Base-by-base conservation (phyloP, 2,888 invertebrate species). In the Lymantria monacha region DNA sequence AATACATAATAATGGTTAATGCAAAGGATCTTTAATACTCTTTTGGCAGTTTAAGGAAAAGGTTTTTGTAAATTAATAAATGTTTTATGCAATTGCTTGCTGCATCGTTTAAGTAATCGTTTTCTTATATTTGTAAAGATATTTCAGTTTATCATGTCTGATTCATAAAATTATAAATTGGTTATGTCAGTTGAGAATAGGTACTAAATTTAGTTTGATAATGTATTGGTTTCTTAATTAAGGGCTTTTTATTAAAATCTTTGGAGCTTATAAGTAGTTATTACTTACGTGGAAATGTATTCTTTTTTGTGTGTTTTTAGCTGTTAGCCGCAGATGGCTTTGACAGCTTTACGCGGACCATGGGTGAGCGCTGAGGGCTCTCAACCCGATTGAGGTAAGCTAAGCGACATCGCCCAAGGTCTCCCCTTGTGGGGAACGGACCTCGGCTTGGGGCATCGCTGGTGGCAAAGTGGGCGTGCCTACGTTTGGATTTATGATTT, bases 21-120 rank as follows among this genome's bases (percentile, higher is more conserved):
- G 60, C 51, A 56, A 60, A 63, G 63, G 68, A 73, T 68, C 68
- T 72, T 74, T 70, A 33, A 33, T 33, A 33, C 1, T 22, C 22
- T 56, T 69, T 67, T 47, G 45, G 43, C 38, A 48, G 59, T 66
- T 59, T 66, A 53, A 62, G 66, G 55, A 62, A 54, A 58, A n/a
- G n/a, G n/a, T n/a, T n/a, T n/a, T n/a, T n/a, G n/a, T n/a, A n/a
- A n/a, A n/a, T n/a, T n/a, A n/a, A n/a, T n/a, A n/a, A n/a, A 62
- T 44, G 45, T 53, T 57, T 49, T 42, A 33, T 42, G n/a, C 40
- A 42, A 47, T 45, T 53, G 47, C 43, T 51, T 30, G 40, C 15
- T 22, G 11, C 52, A 46, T 65, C 56, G 58, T 55, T 49, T 48
- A 53, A 42, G 47, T 53, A 51, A 60, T 67, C 42, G 50, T 43